Evolutionary conservation across 2,888 invertebrate species (phyloP), one percentile per base, ranked within the genome.

Genomic region (Phragmatobia fuliginosa): DNA sequence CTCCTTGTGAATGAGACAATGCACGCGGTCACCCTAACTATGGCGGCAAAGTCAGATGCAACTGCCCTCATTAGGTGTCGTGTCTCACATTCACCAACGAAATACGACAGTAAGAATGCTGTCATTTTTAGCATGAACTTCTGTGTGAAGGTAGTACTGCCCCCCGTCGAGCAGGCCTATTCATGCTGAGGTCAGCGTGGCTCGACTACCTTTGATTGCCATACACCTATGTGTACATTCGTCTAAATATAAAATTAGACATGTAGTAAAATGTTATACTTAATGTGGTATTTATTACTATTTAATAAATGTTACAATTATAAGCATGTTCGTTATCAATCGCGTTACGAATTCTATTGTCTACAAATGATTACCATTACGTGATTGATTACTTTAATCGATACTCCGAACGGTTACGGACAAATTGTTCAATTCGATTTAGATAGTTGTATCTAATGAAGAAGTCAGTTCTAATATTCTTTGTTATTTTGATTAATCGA

Each of bases 351-450:
- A 52, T 59, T 59, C 31, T 18, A 32, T 59, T 59, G 58, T 59
- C 58, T 59, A 59, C 58, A 59, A 32, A 52, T 59, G 28, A 59
- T 59, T 59, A 32, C 31, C 58, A 59, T 31, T 59, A 59, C 21
- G 58, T 18, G 25, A 41, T 74, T 68, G 73, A 72, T 77, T 73
- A 21, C 38, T 62, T 11, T 2, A 28, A 41, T 28, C 28, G 31
- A 41, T 38, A 61, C 25, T n/a, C 69, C 72, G 66, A 60, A 65
- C 63, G 56, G 70, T 74, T 70, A 73, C 60, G 64, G 63, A 33
- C 28, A 65, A 66, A 59, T 66, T 71, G 76, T 75, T 74, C 58
- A 69, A 81, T 71, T 73, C 66, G 70, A 67, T 77, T 70, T 45
- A 45, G 59, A 68, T 68, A 38, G 31, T 66, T 73, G 16, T 62